phyloP scores from a whole-genome alignment of 2,113 vertebrate species.

The Lates calcarifer region DNA sequence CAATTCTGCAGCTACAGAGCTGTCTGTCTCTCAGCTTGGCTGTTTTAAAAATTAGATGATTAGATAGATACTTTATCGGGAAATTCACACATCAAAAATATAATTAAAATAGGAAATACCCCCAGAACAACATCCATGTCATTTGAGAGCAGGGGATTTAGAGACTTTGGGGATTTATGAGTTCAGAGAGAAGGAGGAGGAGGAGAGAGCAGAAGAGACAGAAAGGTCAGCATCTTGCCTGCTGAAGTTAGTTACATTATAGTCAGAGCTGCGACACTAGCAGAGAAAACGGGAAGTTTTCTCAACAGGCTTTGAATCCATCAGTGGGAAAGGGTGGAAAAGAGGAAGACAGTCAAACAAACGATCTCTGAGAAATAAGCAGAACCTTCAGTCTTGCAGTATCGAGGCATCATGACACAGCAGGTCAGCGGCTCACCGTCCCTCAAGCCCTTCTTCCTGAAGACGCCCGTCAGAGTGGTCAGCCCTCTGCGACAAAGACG shows the following conservation, averaged over 20 bases:
- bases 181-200: conserved; percentile 51
- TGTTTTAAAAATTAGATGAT: too few relatives aligned
- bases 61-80: too few relatives aligned
- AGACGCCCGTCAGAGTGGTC: conserved; percentile 65
- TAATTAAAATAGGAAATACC: conserved; percentile 6
- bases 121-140: conserved; percentile 23
- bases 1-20: not conserved
- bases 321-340: not conserved
- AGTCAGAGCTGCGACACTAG: conserved; percentile 29
- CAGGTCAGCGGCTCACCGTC: conserved; percentile 77
- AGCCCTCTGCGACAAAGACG: conserved; percentile 74
- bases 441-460: conserved; percentile 83
- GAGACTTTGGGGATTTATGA: conserved; percentile 62
- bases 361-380: not conserved
- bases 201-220: conserved; percentile 38
- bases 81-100: not conserved
- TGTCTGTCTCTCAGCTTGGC: not conserved
- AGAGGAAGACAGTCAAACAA: not conserved
- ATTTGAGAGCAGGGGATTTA: conserved; percentile 60
- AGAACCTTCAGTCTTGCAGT: not conserved
- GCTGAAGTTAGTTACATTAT: conserved; percentile 18
- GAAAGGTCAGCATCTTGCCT: conserved; percentile 24
- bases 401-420: conserved; percentile 71
- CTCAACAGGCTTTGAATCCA: not conserved
- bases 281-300: conserved; percentile 8